A percentile compares a stretch with the other conserved stretches of the same genome.
These are phyloP conservation scores for Perodicticus potto DNA, from an alignment of 2,797 vertebrate genomes.

Conservation along the genomic window DNA sequence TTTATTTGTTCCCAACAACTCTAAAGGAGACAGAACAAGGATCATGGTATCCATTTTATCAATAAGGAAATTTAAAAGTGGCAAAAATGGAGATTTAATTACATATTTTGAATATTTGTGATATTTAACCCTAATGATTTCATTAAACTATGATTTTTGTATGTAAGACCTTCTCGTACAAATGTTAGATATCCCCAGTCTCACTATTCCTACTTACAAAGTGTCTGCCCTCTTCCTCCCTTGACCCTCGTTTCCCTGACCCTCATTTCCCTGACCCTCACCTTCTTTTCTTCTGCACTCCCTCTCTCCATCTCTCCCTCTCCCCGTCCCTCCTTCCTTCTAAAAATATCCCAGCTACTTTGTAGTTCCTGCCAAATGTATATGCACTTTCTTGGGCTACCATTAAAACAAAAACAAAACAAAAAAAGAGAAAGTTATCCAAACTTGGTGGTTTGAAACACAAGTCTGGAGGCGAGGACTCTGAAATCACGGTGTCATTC, in stretches of 20 bases:
- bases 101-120: neutral
- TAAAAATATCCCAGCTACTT: neutral
- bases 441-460: neutral
- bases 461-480: neutral
- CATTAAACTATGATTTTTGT: constrained; percentile 22
- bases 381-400: neutral
- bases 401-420: neutral
- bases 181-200: neutral
- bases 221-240: neutral
- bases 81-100: neutral
- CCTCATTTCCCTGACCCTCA: neutral
- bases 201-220: neutral
- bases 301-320: neutral
- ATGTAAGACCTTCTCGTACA: neutral
- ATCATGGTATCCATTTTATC: neutral
- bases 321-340: neutral
- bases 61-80: neutral
- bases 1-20: neutral
- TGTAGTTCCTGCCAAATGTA: neutral
- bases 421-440: neutral
- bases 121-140: neutral
- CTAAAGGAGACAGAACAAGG: neutral
- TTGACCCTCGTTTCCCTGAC: neutral
- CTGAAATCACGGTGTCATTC: neutral
- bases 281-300: neutral